Evolutionary conservation across 2,797 vertebrate species (phyloP).

Genomic region (Anniella stebbinsi): DNA sequence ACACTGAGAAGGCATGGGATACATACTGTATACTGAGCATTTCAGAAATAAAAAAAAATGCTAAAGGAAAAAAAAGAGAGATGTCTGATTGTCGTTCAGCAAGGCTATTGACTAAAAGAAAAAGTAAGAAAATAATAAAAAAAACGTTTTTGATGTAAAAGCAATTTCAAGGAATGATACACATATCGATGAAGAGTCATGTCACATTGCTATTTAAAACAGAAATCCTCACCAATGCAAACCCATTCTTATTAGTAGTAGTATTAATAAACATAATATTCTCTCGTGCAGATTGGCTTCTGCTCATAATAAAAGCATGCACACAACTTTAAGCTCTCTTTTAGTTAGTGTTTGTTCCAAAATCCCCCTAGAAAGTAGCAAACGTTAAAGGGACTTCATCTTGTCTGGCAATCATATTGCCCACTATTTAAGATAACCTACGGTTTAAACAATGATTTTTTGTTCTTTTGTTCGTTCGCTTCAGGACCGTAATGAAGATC

Average conservation of each 20-base stretch:
- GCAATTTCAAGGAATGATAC: slow-evolving; percentile 84
- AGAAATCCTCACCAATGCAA: slow-evolving; percentile 82
- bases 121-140: slow-evolving; percentile 64
- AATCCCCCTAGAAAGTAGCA: slow-evolving; percentile 91
- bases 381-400: slow-evolving; percentile 99
- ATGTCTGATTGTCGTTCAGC: slow-evolving; percentile 92
- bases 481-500: slow-evolving; percentile 88
- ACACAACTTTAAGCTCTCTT: slow-evolving; percentile 88
- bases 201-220: slow-evolving; percentile 86
- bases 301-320: slow-evolving; percentile 93
- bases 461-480: slow-evolving; percentile 67
- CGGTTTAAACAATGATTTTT: slow-evolving; percentile 88
- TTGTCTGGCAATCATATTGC: slow-evolving; percentile 93
- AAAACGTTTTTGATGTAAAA: slow-evolving; percentile 80
- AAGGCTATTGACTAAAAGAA: slow-evolving; percentile 82
- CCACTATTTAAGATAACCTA: slow-evolving; percentile 94
- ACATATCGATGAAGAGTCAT: slow-evolving; percentile 87
- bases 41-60: slow-evolving; percentile 75
- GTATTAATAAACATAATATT: slow-evolving; percentile 80
- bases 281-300: slow-evolving; percentile 82
- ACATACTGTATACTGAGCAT: slow-evolving; percentile 72
- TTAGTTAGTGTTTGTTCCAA: slow-evolving; percentile 86
- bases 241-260: slow-evolving; percentile 70
- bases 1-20: slow-evolving; percentile 75
- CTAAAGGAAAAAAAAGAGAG: slow-evolving; percentile 33